phyloP scores from a whole-genome alignment of 2,888 invertebrate genomes.

The Eristalinus aeneus region DNA sequence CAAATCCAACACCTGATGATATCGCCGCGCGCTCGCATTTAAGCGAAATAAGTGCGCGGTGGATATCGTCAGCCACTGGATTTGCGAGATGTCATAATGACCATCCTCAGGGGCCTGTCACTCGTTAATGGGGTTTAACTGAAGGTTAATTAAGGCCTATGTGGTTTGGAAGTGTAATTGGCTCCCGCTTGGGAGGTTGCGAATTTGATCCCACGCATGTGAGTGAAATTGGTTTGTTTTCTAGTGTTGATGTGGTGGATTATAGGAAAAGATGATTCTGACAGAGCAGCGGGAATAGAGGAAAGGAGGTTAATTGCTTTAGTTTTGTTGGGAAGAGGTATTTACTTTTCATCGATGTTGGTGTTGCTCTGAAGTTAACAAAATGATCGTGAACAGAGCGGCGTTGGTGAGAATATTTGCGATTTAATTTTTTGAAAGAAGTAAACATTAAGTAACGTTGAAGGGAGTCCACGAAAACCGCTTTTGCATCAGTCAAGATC shows the following conservation, averaged over 20 bases:
- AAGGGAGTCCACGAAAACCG: no score
- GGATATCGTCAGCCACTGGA: slow-evolving; percentile 5
- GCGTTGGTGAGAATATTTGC: no score
- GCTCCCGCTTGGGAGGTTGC: neutral
- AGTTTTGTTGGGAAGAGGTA: no score
- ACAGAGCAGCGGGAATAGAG: no score
- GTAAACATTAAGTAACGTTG: no score
- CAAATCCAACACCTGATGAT: slow-evolving; percentile 2
- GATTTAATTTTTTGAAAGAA: no score
- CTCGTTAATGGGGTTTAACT: neutral
- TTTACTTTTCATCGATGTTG: no score
- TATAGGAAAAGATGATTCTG: no score
- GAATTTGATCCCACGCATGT: neutral
- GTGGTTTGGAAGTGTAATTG: neutral
- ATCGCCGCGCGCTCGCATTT: slow-evolving; percentile 1
- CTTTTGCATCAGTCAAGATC: no score
- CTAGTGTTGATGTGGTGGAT: neutral
- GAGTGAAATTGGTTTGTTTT: neutral
- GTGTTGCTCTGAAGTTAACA: no score
- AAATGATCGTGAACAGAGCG: no score
- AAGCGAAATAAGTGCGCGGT: slow-evolving; percentile 10
- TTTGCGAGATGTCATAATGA: neutral
- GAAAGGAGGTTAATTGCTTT: no score
- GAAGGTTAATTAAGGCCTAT: neutral
- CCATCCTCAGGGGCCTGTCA: neutral